Evolutionary conservation across 2,113 vertebrate genomes (phyloP), one percentile per base, ranked within the genome.

Genomic region (Epinephelus moara): DNA sequence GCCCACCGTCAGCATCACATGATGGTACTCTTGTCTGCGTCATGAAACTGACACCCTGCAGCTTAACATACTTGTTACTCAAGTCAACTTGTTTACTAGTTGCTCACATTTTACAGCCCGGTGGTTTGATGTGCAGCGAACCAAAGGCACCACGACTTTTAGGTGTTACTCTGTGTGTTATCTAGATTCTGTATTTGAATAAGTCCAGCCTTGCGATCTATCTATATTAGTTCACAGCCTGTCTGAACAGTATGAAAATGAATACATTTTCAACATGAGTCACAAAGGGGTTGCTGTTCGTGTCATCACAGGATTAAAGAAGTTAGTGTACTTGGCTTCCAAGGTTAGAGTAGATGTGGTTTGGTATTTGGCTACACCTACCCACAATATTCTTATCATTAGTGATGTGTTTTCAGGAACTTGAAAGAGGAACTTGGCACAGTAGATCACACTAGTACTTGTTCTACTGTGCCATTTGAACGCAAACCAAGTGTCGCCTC

Each of bases 361-460:
- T 67, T 79, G 25, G 25, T 75, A 17, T 82, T 84, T 25, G 56
- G 45, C 53, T 63, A 74, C 74, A 77, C 33, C 60, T 74, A 73
- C 67, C 52, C 18, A 50, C 47, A 81, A 37, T 79, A 75, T 79
- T 85, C 61, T 86, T 90, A 81, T 92, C 82, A 78, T 71, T 82
- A 56, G 68, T 64, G 55, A 75, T 81, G 66, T 84, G 76, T 83
- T 92, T 89, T 87, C 80, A 86, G 80, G 81, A 92, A 92, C 88
- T 73, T 89, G 78, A 93, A 91, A 88, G 87, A 88, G 90, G 92
- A 92, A 91, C 90, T 85, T 80, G 37, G 42, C 74, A 74, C 40
- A 62, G 73, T 85, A 81, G 76, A 62, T 74, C 59, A 66, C 33
- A 27, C 15, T 67, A 50, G n/a, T 60, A 45, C 68, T 64, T 25